Conservation (phyloP, 23 tunicate species). For the Ascidia mentula region DNA sequence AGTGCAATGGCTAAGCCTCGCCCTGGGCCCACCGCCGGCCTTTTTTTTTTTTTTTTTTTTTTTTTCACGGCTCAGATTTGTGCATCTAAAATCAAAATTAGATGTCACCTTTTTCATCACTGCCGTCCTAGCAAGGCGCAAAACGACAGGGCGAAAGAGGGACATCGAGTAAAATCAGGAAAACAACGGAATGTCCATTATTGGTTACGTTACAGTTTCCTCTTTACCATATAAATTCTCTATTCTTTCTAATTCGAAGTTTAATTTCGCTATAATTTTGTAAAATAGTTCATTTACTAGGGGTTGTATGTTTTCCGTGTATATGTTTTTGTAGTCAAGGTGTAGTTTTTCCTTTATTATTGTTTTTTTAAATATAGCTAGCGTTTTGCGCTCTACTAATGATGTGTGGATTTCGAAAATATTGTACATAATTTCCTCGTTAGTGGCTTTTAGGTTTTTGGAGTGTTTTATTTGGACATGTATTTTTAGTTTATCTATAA, state of each 20-base stretch:
- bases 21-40: too few species aligned
- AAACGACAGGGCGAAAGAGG: too few species aligned
- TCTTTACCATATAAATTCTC: background rate
- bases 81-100: too few species aligned
- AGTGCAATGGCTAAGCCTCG: too few species aligned
- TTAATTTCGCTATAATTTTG: background rate
- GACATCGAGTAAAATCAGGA: too few species aligned
- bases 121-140: too few species aligned
- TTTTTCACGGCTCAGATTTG: too few species aligned
- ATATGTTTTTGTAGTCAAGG: background rate
- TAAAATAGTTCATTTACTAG: background rate
- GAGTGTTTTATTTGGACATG: background rate
- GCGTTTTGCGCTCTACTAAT: background rate
- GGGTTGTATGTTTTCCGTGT: background rate
- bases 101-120: too few species aligned
- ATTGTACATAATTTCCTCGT: conserved; percentile 4
- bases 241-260: background rate
- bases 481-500: background rate
- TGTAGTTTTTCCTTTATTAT: background rate
- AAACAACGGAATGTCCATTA: too few species aligned
- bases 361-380: background rate
- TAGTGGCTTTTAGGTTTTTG: too few species aligned
- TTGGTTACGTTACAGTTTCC: background rate
- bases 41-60: too few species aligned
- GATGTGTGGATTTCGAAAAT: background rate